These are phyloP conservation scores for Drosophila diplacantha DNA, from an alignment of 2,888 invertebrate genomes.

Conservation along the genomic window DNA sequence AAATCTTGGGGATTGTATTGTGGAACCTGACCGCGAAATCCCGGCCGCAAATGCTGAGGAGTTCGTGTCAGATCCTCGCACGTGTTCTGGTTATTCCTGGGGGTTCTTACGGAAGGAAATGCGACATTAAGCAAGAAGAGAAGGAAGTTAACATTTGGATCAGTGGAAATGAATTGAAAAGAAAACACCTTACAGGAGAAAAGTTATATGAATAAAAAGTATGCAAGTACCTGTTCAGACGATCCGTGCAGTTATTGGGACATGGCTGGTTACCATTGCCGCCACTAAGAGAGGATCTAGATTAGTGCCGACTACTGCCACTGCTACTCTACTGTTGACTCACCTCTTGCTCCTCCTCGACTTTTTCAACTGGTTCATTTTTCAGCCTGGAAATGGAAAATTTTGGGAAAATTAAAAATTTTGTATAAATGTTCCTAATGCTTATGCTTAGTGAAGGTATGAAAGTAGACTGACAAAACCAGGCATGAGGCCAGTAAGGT, in stretches of 20 bases:
- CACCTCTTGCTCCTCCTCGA: constrained; percentile 14
- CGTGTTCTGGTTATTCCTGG: not conserved
- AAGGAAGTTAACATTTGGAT: not conserved
- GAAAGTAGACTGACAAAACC: not conserved
- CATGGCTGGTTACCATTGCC: not conserved
- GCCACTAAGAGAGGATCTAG: not conserved
- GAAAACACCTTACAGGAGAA: too few relatives aligned
- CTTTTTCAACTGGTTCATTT: constrained; percentile 2
- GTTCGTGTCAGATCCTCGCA: constrained; percentile 37
- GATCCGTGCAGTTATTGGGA: not conserved
- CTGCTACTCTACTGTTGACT: not conserved
- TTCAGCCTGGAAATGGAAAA: constrained; percentile 19
- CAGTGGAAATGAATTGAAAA: not conserved
- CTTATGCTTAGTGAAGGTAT: not conserved
- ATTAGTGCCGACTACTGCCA: too few relatives aligned
- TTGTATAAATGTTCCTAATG: not conserved
- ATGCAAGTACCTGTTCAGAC: not conserved
- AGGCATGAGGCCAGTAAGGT: not conserved
- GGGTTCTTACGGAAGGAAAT: not conserved
- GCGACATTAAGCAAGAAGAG: not conserved
- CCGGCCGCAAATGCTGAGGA: constrained; percentile 45
- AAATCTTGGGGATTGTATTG: constrained; percentile 48
- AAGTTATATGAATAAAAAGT: not conserved
- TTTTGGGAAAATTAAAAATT: constrained; percentile 1
- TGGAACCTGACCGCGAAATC: constrained; percentile 34